Percentiles rank a stretch among this genome's conserved stretches.
phyloP scores from a whole-genome alignment of 2,888 invertebrate genomes.

The Rhamnusium bicolor region DNA sequence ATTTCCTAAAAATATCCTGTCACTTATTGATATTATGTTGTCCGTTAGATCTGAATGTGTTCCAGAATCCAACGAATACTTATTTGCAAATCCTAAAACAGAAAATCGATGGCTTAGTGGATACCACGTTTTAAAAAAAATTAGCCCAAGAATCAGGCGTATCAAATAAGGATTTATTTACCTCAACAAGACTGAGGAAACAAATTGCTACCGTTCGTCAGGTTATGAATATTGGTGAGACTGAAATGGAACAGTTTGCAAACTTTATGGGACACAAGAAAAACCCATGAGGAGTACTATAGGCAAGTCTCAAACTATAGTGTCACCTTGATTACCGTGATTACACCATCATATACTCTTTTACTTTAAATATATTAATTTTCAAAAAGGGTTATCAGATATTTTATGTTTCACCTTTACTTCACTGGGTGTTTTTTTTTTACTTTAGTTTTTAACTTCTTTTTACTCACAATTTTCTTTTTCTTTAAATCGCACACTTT shows the following conservation, averaged over 20 bases:
- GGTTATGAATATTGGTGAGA: conserved; percentile 41
- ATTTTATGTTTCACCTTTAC: too few relatives aligned
- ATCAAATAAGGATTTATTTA: conserved; percentile 44
- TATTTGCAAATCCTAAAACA: conserved; percentile 49
- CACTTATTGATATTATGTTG: conserved; percentile 29
- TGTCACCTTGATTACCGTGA: too few relatives aligned
- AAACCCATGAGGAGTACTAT: conserved; percentile 53
- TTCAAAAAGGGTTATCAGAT: too few relatives aligned
- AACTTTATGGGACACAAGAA: conserved; percentile 56
- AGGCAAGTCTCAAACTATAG: too few relatives aligned
- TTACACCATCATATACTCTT: too few relatives aligned
- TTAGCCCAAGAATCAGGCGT: conserved; percentile 46
- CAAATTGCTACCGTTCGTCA: conserved; percentile 52
- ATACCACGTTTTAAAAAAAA: conserved; percentile 51
- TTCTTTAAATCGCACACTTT: too few relatives aligned
- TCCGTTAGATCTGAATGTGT: conserved; percentile 39
- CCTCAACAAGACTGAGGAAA: conserved; percentile 52
- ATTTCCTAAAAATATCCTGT: conserved; percentile 36
- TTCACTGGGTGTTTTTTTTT: too few relatives aligned
- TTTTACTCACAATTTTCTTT: too few relatives aligned
- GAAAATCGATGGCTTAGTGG: conserved; percentile 48
- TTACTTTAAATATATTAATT: too few relatives aligned
- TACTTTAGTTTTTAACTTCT: too few relatives aligned
- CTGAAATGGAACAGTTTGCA: conserved; percentile 38
- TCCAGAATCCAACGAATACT: conserved; percentile 49